Conservation (phyloP, 2,888 invertebrate species). For the Xestia ashworthii region DNA sequence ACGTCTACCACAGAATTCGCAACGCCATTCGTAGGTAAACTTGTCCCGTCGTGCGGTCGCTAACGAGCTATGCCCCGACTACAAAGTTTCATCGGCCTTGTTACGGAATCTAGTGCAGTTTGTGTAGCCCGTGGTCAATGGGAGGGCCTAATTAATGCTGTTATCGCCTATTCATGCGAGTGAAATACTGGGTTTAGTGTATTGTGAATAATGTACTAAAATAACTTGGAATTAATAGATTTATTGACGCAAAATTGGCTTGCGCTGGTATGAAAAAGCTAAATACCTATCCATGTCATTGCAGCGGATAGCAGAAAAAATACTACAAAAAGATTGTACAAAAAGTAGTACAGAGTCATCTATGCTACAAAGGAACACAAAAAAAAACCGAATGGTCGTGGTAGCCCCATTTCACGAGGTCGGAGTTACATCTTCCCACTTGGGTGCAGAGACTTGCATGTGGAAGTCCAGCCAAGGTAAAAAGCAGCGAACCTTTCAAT, state of each 20-base stretch:
- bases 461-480: not conserved
- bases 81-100: conserved; percentile 61
- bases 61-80: conserved; percentile 59
- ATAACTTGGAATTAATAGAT: not conserved
- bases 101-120: conserved; percentile 46
- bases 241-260: not conserved
- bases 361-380: not conserved
- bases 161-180: conserved; percentile 2
- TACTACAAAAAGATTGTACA: not conserved
- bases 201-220: not conserved
- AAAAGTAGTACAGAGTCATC: not conserved
- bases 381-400: no score
- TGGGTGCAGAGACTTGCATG: not conserved
- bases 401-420: not conserved
- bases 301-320: not conserved
- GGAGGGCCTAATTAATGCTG: conserved; percentile 35
- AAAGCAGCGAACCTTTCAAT: no score
- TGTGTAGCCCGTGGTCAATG: conserved; percentile 21
- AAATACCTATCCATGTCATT: not conserved
- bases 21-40: conserved; percentile 52
- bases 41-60: conserved; percentile 44
- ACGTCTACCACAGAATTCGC: conserved; percentile 33
- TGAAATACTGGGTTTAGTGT: not conserved
- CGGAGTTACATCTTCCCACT: not conserved
- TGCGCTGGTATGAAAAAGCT: not conserved